Evolutionary conservation across 2,888 invertebrate species (phyloP).

Genomic region (Drosophila basisetae): DNA sequence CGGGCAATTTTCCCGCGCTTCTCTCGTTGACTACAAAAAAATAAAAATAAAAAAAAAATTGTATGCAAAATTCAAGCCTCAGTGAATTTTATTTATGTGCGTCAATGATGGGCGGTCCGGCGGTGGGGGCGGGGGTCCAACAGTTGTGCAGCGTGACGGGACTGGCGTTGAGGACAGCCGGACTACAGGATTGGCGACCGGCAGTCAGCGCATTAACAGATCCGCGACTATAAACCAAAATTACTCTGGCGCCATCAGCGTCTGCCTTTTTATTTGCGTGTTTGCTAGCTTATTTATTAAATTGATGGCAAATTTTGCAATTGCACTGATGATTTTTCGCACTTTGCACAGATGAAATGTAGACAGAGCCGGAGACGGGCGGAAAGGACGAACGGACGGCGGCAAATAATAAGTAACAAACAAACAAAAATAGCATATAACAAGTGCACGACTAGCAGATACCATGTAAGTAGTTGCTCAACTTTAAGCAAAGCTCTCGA

Average conservation of each 20-base stretch:
- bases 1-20: slow-evolving; percentile 62
- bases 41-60: slow-evolving; percentile 30
- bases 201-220: slow-evolving; percentile 75
- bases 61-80: slow-evolving; percentile 75
- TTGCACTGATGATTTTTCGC: slow-evolving; percentile 38
- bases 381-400: neutral
- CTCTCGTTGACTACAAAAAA: slow-evolving; percentile 33
- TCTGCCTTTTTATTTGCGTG: slow-evolving; percentile 67
- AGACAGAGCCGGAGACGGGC: neutral
- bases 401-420: neutral
- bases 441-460: neutral
- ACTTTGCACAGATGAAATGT: slow-evolving; percentile 4
- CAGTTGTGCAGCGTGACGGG: neutral
- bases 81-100: slow-evolving; percentile 76
- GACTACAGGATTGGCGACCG: slow-evolving; percentile 16
- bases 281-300: slow-evolving; percentile 69
- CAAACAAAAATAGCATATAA: neutral
- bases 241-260: slow-evolving; percentile 56
- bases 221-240: slow-evolving; percentile 74
- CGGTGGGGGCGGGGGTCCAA: neutral
- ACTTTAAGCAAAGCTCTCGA: neutral
- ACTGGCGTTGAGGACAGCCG: slow-evolving; percentile 1
- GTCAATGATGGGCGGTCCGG: slow-evolving; percentile 15
- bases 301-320: slow-evolving; percentile 68
- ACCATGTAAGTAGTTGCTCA: neutral